Percentiles rank a stretch among this genome's conserved stretches.
These are phyloP conservation scores for Cremastinae sp. DNA, from an alignment of 2,888 invertebrate genomes.

Conservation along the genomic window DNA sequence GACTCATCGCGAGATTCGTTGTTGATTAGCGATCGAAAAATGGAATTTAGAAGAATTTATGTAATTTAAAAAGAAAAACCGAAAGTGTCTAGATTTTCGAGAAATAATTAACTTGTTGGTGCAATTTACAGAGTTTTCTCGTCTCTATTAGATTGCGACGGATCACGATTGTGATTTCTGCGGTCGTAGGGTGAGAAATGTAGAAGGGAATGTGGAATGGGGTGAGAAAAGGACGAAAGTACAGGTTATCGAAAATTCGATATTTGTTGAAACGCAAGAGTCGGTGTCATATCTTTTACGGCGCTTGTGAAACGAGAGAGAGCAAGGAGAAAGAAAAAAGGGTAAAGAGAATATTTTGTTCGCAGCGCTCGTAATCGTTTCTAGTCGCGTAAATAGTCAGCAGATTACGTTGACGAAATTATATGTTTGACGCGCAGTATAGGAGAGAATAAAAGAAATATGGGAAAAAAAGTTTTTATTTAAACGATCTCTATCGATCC, in stretches of 20 bases:
- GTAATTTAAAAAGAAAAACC: constrained; percentile 24
- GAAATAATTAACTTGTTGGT: neutral
- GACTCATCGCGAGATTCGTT: neutral
- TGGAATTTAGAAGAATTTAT: constrained; percentile 11
- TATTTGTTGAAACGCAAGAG: constrained; percentile 4
- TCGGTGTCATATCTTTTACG: constrained; percentile 33
- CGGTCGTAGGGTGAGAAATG: neutral
- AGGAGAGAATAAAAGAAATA: constrained; percentile 14
- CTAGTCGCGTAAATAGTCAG: constrained; percentile 51
- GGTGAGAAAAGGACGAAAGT: constrained; percentile 2
- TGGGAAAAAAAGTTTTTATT: constrained; percentile 31
- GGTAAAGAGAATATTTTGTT: too few relatives aligned
- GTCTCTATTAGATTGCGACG: neutral
- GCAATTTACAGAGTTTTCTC: constrained; percentile 15
- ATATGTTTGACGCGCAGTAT: constrained; percentile 4
- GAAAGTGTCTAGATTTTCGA: constrained; percentile 40
- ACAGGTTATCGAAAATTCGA: constrained; percentile 1
- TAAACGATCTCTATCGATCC: constrained; percentile 38
- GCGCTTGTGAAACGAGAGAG: constrained; percentile 8
- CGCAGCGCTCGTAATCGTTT: constrained; percentile 15
- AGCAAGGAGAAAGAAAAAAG: neutral
- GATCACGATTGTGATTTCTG: constrained; percentile 10
- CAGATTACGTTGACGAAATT: constrained; percentile 23
- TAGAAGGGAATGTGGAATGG: neutral
- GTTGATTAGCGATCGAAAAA: constrained; percentile 14